Evolutionary conservation across 2,113 vertebrate genomes (phyloP), one percentile per base, ranked within the genome.

Genomic region (Osmerus mordax): DNA sequence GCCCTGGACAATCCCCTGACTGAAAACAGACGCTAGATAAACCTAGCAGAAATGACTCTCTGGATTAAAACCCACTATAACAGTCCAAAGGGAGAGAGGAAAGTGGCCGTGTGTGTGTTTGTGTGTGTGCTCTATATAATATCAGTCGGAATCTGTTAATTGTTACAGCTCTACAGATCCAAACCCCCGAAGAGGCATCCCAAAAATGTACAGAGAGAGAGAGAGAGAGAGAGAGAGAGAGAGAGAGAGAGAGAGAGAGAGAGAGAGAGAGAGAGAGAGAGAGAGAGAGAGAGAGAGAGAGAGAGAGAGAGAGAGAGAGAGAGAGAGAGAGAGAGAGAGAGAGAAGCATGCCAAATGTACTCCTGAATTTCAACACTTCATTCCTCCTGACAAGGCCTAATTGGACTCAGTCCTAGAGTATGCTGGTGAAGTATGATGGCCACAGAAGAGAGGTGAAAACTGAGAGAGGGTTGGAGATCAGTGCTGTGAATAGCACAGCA

Each of bases 101-200:
- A 0, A 47, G 8, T 47, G 41, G 9, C 41, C 9, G 41, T 11
- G 41, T 47, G 41, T 36, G 29, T 47, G 28, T 13, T 16, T 61
- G 58, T 59, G 41, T 67, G 32, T 25, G 53, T 21, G 55, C n/a
- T 60, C 5, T n/a, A 47, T 70, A 29, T 58, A 60, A 70, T 70
- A 56, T 21, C n/a, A 15, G 29, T 70, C 58, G 41, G 25, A 70
- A 70, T 70, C 69, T 51, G 69, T 21, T 70, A 52, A 70, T 61
- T 62, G 58, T 70, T 61, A 61, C 60, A 16, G 69, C 32, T 47
- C 60, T 15, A 62, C 58, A 70, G 47, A 59, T 70, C 32, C 69
- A 61, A 61, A 19, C 56, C 69, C 58, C 32, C 16, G 2, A 16
- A 58, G 69, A 59, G 36, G 69, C 13, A 47, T 60, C 15, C 23